Evolutionary conservation across 2,797 vertebrate genomes (phyloP), one percentile per base, ranked within the genome.

Genomic region (Danio jaintianensis): DNA sequence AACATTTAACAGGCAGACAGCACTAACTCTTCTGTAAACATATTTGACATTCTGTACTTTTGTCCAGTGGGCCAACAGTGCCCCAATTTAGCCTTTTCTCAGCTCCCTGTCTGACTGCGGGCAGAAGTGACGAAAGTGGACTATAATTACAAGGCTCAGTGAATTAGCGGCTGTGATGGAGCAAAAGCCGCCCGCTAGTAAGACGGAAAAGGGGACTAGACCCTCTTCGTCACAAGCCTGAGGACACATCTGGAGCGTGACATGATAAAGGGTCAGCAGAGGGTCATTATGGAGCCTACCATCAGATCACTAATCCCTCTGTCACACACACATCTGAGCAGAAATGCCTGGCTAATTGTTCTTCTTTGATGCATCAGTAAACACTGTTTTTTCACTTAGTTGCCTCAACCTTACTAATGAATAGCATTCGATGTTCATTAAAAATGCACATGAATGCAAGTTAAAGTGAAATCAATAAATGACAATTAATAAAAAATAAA

Each of bases 141-240:
- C 77, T 82, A 79, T 88, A 90, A 90, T 90, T 88, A 89, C 81
- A 80, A 81, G 58, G 80, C 84, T 82, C 86, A 82, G 76, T 85
- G 87, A 89, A 86, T 89, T 87, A 90, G 86, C 69, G 52, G 88
- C 82, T 86, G 9, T 79, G 76, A 56, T 73, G 42, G 75, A 75
- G 52, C 63, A 70, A 75, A 66, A 67, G 76, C 84, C 66, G 9
- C 15, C 5, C n/a, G 22, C n/a, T 29, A 75, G 56, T 42, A n/a
- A 59, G 62, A 75, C 5, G 9, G 48, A 66, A 63, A 81, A 62
- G 45, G 40, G 18, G 18, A 58, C 61, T 18, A 3, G 48, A 67
- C 71, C 45, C 62, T 68, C 53, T 38, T 16, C 1, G 2, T 67
- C 61, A 63, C 45, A 77, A 15, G 53, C 18, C 61, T 40, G 62